Evolutionary conservation across 2,797 vertebrate species (phyloP).

Genomic region (Eutrigla gurnardus): DNA sequence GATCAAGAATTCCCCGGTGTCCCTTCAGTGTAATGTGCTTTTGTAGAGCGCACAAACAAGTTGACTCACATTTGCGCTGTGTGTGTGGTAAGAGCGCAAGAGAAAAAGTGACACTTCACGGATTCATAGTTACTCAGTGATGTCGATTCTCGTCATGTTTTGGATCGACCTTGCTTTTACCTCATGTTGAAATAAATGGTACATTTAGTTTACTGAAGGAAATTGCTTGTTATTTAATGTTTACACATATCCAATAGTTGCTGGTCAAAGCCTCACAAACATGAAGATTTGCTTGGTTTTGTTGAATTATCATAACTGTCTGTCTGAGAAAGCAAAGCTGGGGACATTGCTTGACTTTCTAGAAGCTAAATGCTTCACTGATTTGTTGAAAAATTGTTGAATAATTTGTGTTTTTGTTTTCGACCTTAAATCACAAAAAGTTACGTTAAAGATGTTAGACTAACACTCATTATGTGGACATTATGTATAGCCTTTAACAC

Average conservation of each 20-base stretch:
- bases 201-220: neutral
- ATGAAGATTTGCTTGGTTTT: neutral
- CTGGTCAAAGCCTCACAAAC: neutral
- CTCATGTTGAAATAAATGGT: too few species aligned
- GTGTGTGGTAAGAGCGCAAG: neutral
- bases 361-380: neutral
- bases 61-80: neutral
- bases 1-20: constrained; percentile 48
- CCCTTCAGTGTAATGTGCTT: constrained; percentile 31
- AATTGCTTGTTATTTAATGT: neutral
- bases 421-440: neutral
- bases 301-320: neutral
- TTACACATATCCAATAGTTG: neutral
- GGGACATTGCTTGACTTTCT: neutral
- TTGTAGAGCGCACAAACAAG: constrained; percentile 18
- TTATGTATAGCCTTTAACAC: neutral
- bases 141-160: neutral
- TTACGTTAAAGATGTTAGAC: neutral
- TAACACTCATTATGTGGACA: neutral
- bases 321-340: constrained; percentile 3
- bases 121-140: neutral
- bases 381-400: neutral
- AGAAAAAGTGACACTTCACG: neutral
- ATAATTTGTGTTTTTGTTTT: neutral
- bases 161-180: neutral